Percentiles rank a stretch among this genome's conserved stretches.
Conservation (phyloP, 2,797 vertebrate genomes). For the Nasua narica region DNA sequence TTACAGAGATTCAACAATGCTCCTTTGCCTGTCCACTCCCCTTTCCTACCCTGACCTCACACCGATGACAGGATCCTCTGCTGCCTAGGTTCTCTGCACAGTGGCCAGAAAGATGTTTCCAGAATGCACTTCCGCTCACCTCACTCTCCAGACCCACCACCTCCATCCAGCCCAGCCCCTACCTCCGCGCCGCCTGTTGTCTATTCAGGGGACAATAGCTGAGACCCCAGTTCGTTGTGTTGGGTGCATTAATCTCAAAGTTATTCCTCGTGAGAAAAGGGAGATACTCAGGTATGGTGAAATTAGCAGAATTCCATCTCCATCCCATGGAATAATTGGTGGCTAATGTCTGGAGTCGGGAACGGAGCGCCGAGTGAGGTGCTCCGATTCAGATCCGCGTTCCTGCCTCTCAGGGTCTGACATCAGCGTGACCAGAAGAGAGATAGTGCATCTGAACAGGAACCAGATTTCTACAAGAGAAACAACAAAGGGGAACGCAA, state of each 20-base stretch:
- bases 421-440: neutral
- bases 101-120: neutral
- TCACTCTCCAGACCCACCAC: neutral
- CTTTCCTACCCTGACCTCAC: neutral
- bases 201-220: neutral
- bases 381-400: too few relatives aligned
- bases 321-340: fast-evolving
- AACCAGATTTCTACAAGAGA: neutral
- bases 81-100: neutral
- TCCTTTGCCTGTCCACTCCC: fast-evolving
- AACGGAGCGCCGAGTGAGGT: fast-evolving
- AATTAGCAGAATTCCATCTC: neutral
- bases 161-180: neutral
- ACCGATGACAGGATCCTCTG: too few relatives aligned
- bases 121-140: neutral
- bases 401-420: neutral
- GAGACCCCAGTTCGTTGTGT: neutral
- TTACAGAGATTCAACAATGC: fast-evolving
- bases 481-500: neutral
- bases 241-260: neutral
- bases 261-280: neutral
- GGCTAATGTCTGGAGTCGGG: neutral
- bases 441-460: neutral
- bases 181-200: fast-evolving
- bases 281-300: neutral